Conservation (phyloP, 2,888 invertebrate species). For the Hesperia comma region DNA sequence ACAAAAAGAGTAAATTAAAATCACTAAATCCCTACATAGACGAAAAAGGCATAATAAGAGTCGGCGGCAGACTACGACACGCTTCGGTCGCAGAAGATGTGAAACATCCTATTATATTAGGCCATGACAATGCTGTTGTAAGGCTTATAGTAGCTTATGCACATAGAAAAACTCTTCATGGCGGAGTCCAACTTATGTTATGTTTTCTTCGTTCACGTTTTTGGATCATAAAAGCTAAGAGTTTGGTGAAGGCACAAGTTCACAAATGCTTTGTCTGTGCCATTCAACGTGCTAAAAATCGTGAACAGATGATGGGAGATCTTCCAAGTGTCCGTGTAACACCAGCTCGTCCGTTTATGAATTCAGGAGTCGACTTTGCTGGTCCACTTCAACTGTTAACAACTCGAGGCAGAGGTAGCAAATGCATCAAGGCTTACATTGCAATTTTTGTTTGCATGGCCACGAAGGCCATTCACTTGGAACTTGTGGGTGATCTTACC, state of each 20-base stretch:
- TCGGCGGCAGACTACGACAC: conserved; percentile 37
- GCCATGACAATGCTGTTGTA: conserved; percentile 12
- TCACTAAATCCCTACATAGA: conserved; percentile 34
- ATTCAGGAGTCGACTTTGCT: conserved; percentile 46
- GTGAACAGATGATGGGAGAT: conserved; percentile 46
- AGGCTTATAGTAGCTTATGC: conserved; percentile 22
- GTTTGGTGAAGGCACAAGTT: conserved; percentile 4
- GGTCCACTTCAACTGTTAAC: conserved; percentile 42
- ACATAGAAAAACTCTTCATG: conserved; percentile 30
- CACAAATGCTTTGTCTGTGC: conserved; percentile 30
- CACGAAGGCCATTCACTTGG: conserved; percentile 50
- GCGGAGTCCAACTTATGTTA: conserved; percentile 25
- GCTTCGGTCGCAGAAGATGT: conserved; percentile 24
- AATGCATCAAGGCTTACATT: conserved; percentile 43
- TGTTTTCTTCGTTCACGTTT: conserved; percentile 12
- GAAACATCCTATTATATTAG: conserved; percentile 34
- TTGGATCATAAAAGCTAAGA: conserved; percentile 28
- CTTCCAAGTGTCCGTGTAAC: conserved; percentile 41
- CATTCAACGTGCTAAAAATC: conserved; percentile 14
- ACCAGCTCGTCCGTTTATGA: conserved; percentile 41
- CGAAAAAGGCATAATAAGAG: conserved; percentile 31
- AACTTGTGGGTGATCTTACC: conserved; percentile 49
- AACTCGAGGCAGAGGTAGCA: conserved; percentile 42
- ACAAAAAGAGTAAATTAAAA: conserved; percentile 17
- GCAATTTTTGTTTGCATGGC: conserved; percentile 47